These are phyloP conservation scores for Anoncus sp. DNA, from an alignment of 2,888 invertebrate species.

Conservation along the genomic window DNA sequence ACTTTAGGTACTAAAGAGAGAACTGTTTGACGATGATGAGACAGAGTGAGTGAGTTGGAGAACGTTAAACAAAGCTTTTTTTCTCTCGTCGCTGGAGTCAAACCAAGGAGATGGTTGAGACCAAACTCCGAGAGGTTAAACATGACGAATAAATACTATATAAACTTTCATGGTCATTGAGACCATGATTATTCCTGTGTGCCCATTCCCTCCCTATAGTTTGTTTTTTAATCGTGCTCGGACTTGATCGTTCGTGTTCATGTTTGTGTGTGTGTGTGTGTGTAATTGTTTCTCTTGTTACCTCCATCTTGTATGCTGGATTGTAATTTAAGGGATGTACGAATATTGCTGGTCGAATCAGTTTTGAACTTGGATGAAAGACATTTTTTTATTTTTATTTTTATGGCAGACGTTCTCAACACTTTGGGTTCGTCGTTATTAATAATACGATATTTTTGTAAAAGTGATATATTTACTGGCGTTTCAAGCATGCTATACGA, in stretches of 20 bases:
- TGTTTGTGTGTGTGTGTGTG: background rate
- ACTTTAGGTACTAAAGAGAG: constrained; percentile 48
- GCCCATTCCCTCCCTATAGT: no score
- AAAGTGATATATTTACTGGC: no score
- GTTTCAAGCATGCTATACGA: no score
- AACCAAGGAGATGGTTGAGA: constrained; percentile 5
- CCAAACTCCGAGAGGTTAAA: constrained; percentile 9
- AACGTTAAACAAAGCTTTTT: no score
- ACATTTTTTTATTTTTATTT: no score
- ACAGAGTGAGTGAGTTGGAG: no score
- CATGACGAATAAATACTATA: constrained; percentile 26
- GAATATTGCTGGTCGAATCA: background rate
- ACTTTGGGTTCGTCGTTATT: no score
- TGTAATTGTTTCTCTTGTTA: background rate
- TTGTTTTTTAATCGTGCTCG: constrained; percentile 8
- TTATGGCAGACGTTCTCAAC: no score
- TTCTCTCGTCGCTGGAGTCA: no score
- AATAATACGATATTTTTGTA: no score
- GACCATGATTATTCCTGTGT: constrained; percentile 23
- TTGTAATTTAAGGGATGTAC: no score
- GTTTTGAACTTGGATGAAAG: background rate
- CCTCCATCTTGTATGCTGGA: background rate
- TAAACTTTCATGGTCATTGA: background rate
- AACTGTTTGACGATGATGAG: background rate
- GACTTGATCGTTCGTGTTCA: background rate